phyloP scores from a whole-genome alignment of 2,797 vertebrate species.

The Alfaro cultratus region DNA sequence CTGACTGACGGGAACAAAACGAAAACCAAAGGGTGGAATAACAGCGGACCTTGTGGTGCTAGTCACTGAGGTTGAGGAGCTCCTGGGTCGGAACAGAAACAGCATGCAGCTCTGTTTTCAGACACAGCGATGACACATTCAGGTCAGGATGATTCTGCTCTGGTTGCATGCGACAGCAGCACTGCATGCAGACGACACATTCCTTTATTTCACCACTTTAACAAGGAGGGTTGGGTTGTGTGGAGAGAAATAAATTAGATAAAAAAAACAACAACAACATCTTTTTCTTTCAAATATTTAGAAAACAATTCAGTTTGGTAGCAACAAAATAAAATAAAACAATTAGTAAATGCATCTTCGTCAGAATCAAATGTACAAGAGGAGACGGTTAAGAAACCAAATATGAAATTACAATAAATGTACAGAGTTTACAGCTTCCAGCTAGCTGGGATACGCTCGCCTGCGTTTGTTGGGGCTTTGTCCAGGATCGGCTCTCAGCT shows the following conservation, averaged over 20 bases:
- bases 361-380: slow-evolving; percentile 38
- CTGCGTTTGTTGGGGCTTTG: slow-evolving; percentile 89
- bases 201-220: slow-evolving; percentile 13
- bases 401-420: slow-evolving; percentile 11
- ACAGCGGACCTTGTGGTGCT: neutral
- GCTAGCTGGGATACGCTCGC: slow-evolving; percentile 85
- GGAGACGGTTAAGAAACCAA: slow-evolving; percentile 29
- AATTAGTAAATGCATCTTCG: neutral
- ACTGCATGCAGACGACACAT: slow-evolving; percentile 42
- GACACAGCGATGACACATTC: neutral
- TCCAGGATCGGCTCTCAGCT: slow-evolving; percentile 86
- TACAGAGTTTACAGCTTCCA: slow-evolving; percentile 37
- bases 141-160: neutral
- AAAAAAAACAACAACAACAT: slow-evolving; percentile 49
- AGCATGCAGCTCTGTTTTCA: neutral
- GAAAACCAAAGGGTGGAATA: neutral
- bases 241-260: slow-evolving; percentile 21
- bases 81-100: neutral
- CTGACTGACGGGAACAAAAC: neutral
- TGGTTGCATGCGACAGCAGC: slow-evolving; percentile 44
- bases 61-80: neutral
- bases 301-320: slow-evolving; percentile 49
- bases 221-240: neutral
- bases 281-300: slow-evolving; percentile 34
- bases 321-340: slow-evolving; percentile 6